These are phyloP conservation scores for Phymorhynchus buccinoides DNA, from an alignment of 1,140 invertebrate species.

Conservation along the genomic window DNA sequence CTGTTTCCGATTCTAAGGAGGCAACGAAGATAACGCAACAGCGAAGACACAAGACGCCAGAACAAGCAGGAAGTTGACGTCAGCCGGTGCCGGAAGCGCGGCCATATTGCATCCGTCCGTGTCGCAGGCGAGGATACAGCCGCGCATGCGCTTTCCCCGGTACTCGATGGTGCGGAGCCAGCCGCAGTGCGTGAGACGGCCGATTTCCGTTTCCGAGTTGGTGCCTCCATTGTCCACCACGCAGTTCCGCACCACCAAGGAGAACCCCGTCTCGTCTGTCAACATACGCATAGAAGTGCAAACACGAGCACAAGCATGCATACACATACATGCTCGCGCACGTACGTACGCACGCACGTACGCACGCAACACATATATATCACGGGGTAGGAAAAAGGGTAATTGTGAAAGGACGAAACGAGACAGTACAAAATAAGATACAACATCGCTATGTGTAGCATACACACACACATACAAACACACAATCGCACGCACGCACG, in stretches of 20 bases:
- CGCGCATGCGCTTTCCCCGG: conserved; percentile 64
- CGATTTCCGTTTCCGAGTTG: conserved; percentile 70
- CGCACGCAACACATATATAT: background rate
- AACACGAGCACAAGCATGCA: conserved; percentile 3
- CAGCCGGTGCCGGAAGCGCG: background rate
- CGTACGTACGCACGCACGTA: background rate
- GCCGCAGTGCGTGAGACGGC: conserved; percentile 67
- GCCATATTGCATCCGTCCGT: conserved; percentile 75
- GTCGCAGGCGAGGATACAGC: conserved; percentile 78
- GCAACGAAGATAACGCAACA: background rate
- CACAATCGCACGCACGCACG: too few relatives aligned
- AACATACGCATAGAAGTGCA: background rate
- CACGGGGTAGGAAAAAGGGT: too few relatives aligned
- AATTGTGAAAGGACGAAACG: too few relatives aligned
- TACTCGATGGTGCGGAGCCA: conserved; percentile 68
- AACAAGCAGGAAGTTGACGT: background rate
- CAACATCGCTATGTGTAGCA: background rate
- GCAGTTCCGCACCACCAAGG: conserved; percentile 75
- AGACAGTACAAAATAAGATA: too few relatives aligned
- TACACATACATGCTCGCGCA: background rate
- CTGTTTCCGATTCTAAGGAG: too few relatives aligned
- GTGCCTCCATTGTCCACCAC: conserved; percentile 75
- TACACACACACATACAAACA: too few relatives aligned
- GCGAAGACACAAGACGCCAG: background rate
- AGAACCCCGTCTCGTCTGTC: conserved; percentile 42